Percentiles rank a stretch among this genome's conserved stretches.
Evolutionary conservation across 2,888 invertebrate species (phyloP).

Genomic region (Spilarctia lutea): DNA sequence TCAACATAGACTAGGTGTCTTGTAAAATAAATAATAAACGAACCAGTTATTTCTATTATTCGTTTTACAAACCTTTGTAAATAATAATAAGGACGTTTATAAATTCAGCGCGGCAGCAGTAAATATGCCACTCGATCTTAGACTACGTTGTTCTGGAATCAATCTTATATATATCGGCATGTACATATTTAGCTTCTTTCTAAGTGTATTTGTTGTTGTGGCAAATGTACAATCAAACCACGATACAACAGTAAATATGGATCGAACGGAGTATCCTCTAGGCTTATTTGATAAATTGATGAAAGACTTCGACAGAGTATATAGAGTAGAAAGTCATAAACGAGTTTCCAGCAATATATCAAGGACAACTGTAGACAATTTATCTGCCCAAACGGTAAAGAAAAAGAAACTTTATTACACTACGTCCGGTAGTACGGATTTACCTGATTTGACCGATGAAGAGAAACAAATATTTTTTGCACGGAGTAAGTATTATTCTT

Average conservation of each 20-base stretch:
- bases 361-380: not conserved
- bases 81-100: not conserved
- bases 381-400: not conserved
- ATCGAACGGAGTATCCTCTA: not conserved
- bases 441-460: conserved; percentile 6
- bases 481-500: conserved; percentile 11
- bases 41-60: not conserved
- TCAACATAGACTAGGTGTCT: not conserved
- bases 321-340: conserved; percentile 8
- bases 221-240: not conserved
- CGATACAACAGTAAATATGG: not conserved
- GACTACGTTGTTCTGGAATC: not conserved
- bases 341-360: not conserved
- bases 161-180: not conserved
- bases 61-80: not conserved
- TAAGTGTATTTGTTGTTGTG: not conserved
- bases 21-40: conserved; percentile 2
- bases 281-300: conserved; percentile 8
- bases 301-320: conserved; percentile 8
- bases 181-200: not conserved
- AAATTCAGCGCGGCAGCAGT: not conserved
- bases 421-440: not conserved
- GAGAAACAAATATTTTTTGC: conserved; percentile 17
- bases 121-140: not conserved
- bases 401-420: not conserved